Evolutionary conservation across 1,140 invertebrate genomes (phyloP).

Genomic region (Hypothenemus hampei): DNA sequence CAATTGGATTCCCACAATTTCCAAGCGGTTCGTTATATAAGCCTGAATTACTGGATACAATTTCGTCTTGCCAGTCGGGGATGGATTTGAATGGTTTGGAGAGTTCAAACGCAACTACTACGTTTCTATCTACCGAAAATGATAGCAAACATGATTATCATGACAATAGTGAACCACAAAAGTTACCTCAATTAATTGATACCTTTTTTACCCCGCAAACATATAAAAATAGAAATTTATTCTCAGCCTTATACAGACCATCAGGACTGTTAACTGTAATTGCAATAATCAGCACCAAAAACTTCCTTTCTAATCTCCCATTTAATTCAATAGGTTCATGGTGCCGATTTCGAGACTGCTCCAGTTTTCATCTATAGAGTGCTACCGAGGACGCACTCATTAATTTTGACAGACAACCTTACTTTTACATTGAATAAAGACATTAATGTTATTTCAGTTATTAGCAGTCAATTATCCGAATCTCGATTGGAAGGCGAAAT

Average conservation of each 20-base stretch:
- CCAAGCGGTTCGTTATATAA: too few relatives aligned
- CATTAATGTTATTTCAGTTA: constrained; percentile 50
- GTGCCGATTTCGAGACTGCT: constrained; percentile 57
- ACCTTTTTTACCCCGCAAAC: constrained; percentile 49
- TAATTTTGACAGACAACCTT: constrained; percentile 58
- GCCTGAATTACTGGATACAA: background rate
- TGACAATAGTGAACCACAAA: constrained; percentile 39
- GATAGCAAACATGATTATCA: background rate
- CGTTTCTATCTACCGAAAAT: background rate
- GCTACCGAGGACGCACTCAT: constrained; percentile 51
- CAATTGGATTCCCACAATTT: too few relatives aligned
- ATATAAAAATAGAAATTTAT: constrained; percentile 49
- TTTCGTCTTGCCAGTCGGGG: constrained; percentile 4
- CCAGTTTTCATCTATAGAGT: constrained; percentile 68
- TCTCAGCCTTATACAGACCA: constrained; percentile 49
- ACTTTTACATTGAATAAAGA: constrained; percentile 55
- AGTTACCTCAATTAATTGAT: constrained; percentile 44
- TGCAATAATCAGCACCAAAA: too few relatives aligned
- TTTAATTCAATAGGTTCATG: constrained; percentile 61
- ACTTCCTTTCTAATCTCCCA: too few relatives aligned
- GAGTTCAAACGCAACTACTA: too few relatives aligned
- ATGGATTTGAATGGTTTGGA: too few relatives aligned
- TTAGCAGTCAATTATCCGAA: constrained; percentile 60
- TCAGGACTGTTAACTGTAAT: constrained; percentile 50
- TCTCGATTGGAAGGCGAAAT: constrained; percentile 53